phyloP scores from a whole-genome alignment of 1,140 invertebrate species.

The Lineus longissimus region DNA sequence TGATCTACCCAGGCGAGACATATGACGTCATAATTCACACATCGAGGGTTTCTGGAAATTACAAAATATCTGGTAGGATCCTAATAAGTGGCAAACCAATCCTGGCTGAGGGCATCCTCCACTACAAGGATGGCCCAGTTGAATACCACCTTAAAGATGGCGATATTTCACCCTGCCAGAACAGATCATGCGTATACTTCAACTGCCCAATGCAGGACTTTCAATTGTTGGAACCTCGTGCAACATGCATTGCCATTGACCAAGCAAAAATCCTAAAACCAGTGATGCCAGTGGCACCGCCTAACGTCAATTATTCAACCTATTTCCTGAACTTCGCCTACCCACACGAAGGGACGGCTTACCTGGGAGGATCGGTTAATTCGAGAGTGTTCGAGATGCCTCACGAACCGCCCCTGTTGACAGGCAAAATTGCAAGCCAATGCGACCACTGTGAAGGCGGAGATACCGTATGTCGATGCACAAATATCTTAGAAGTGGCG shows the following conservation, averaged over 20 bases:
- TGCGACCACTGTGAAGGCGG: not conserved
- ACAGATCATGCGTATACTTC: not conserved
- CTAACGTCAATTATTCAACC: not conserved
- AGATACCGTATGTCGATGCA: not conserved
- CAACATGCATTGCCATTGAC: not conserved
- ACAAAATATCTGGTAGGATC: not conserved
- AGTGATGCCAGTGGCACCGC: not conserved
- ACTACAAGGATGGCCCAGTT: not conserved
- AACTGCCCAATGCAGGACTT: not conserved
- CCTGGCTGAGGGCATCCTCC: not conserved
- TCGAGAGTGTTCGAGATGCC: not conserved
- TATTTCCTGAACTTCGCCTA: not conserved
- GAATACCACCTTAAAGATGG: not conserved
- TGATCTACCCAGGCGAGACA: constrained; percentile 65
- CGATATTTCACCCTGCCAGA: not conserved
- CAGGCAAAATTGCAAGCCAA: not conserved
- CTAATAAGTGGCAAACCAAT: not conserved
- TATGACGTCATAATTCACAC: constrained; percentile 76
- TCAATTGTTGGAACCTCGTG: not conserved
- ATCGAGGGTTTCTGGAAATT: not conserved
- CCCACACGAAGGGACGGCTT: not conserved
- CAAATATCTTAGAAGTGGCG: not conserved
- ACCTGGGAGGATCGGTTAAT: not conserved
- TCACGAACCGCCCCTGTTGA: not conserved
- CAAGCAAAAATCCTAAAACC: not conserved